Conservation (phyloP, 2,113 vertebrate genomes). For the Heterocephalus glaber region DNA sequence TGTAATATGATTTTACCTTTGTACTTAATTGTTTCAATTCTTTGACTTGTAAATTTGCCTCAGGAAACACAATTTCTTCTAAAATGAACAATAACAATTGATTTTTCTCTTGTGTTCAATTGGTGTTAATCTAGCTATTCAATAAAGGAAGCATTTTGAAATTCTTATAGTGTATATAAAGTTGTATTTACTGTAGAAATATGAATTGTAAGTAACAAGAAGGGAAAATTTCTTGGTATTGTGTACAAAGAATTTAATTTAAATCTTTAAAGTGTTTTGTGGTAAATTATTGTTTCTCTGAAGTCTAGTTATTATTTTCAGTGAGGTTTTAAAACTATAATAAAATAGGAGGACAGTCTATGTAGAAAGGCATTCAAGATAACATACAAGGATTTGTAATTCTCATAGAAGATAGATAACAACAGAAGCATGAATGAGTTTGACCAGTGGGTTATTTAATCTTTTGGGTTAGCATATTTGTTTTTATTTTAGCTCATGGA, state of each 20-base stretch:
- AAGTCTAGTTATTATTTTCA: slow-evolving; percentile 62
- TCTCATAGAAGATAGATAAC: slow-evolving; percentile 58
- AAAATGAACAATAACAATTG: slow-evolving; percentile 63
- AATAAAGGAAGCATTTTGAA: slow-evolving; percentile 65
- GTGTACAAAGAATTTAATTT: slow-evolving; percentile 74
- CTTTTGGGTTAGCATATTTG: not conserved
- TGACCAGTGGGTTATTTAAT: slow-evolving; percentile 54
- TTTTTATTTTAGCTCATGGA: slow-evolving; percentile 30
- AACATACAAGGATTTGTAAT: not conserved
- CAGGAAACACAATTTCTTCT: slow-evolving; percentile 51
- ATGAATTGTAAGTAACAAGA: slow-evolving; percentile 61
- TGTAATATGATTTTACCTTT: slow-evolving; percentile 60
- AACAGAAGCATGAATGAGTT: slow-evolving; percentile 57
- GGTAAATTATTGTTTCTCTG: slow-evolving; percentile 69
- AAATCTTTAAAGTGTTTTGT: slow-evolving; percentile 80
- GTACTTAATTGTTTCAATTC: slow-evolving; percentile 39
- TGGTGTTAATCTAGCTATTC: slow-evolving; percentile 43
- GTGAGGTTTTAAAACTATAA: slow-evolving; percentile 68
- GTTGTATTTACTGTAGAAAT: slow-evolving; percentile 65
- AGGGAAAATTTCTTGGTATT: slow-evolving; percentile 64
- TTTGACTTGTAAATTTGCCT: slow-evolving; percentile 49
- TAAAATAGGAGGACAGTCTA: slow-evolving; percentile 36
- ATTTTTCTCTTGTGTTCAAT: slow-evolving; percentile 59
- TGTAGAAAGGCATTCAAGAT: not conserved
- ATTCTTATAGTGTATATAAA: slow-evolving; percentile 59